phyloP scores from a whole-genome alignment of 2,113 vertebrate species.

The Myotis davidii region DNA sequence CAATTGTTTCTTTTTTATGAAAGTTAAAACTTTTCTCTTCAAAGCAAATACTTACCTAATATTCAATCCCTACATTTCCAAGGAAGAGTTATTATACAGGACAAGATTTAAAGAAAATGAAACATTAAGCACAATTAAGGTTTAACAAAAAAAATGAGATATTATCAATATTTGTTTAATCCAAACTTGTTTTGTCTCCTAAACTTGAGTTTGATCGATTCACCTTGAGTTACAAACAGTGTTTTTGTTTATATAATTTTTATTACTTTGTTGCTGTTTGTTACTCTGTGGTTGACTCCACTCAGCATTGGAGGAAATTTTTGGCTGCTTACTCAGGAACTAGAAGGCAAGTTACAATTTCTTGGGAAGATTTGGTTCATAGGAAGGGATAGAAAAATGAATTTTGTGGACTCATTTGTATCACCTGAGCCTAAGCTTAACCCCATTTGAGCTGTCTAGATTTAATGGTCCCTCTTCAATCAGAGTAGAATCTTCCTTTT shows the following conservation, averaged over 20 bases:
- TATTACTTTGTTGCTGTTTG: neutral
- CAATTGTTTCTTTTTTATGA: neutral
- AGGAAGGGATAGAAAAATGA: neutral
- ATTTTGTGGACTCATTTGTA: neutral
- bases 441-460: neutral
- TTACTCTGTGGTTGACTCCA: neutral
- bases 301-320: neutral
- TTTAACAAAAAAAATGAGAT: neutral
- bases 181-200: neutral
- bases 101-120: constrained; percentile 22
- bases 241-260: neutral
- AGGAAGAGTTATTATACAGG: neutral
- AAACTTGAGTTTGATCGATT: neutral
- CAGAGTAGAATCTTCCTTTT: neutral
- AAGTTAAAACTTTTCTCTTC: neutral
- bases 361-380: neutral
- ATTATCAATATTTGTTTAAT: neutral
- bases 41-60: neutral
- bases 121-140: neutral
- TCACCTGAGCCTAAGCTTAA: neutral
- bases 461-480: neutral
- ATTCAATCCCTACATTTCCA: neutral
- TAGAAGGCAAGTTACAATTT: constrained; percentile 15
- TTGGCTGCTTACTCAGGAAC: neutral
- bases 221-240: neutral